phyloP scores from a whole-genome alignment of 2,888 invertebrate species.

The Malacosoma neustria region DNA sequence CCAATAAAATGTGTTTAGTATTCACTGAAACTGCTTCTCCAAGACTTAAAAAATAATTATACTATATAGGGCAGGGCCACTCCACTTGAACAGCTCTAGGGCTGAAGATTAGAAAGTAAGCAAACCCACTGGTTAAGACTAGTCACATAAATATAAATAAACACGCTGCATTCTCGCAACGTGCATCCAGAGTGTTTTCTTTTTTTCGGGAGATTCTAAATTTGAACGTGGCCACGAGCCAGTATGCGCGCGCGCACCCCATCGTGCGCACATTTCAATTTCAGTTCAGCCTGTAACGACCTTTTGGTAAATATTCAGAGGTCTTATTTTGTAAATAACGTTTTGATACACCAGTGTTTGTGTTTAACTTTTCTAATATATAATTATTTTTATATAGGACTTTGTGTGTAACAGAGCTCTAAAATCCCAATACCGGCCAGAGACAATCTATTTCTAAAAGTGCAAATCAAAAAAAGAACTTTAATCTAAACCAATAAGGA shows the following conservation, averaged over 20 bases:
- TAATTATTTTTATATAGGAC: conserved; percentile 8
- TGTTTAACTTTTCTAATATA: conserved; percentile 19
- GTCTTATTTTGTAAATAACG: conserved; percentile 9
- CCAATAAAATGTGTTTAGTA: too few relatives aligned
- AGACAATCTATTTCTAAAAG: conserved; percentile 28
- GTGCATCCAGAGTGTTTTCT: conserved; percentile 49
- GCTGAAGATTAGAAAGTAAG: not conserved
- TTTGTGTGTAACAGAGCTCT: conserved; percentile 36
- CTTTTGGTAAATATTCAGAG: conserved; percentile 42
- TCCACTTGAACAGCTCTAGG: too few relatives aligned
- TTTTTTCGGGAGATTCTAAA: conserved; percentile 59
- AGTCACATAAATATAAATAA: conserved; percentile 26
- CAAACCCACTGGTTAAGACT: conserved; percentile 38
- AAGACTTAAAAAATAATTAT: too few relatives aligned
- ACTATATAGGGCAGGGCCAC: too few relatives aligned
- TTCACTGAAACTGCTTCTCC: too few relatives aligned
- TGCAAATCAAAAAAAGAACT: conserved; percentile 30
- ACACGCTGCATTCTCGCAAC: conserved; percentile 60
- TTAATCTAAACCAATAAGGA: conserved; percentile 22
- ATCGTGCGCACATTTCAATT: conserved; percentile 40
- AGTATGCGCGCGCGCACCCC: conserved; percentile 53
- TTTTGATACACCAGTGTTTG: conserved; percentile 13
- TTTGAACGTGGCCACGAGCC: conserved; percentile 66
- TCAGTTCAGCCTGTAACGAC: conserved; percentile 19
- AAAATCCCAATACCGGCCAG: conserved; percentile 53